These are phyloP conservation scores for Conus betulinus DNA, from an alignment of 1,140 invertebrate genomes.

Conservation along the genomic window DNA sequence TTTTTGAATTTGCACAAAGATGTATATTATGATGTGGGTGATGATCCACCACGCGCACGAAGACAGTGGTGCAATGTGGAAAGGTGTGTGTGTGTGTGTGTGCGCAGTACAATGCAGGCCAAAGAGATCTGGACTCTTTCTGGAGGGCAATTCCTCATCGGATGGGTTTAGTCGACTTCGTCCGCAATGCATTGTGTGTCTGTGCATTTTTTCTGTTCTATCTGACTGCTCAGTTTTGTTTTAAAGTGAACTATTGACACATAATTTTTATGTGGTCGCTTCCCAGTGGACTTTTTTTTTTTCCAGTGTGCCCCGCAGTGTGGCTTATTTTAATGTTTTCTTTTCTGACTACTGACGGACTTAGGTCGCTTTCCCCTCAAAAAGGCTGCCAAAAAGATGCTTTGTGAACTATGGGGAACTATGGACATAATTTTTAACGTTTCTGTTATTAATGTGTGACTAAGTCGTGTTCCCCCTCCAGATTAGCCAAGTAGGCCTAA, in stretches of 20 bases:
- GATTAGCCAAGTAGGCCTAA: background rate
- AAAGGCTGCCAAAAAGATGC: background rate
- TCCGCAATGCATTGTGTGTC: too few species aligned
- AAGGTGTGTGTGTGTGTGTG: too few species aligned
- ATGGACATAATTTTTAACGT: slow-evolving; percentile 8
- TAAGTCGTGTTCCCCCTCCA: background rate
- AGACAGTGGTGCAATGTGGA: background rate
- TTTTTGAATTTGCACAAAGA: too few species aligned
- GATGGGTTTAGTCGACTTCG: too few species aligned
- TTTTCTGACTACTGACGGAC: background rate
- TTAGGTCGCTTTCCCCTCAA: background rate
- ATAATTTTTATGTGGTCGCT: too few species aligned
- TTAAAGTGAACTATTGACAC: too few species aligned
- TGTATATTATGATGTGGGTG: too few species aligned
- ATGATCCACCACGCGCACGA: slow-evolving; percentile 9
- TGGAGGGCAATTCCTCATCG: slow-evolving; percentile 15
- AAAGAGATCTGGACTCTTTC: slow-evolving; percentile 11
- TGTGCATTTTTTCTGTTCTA: slow-evolving; percentile 18
- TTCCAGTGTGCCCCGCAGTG: too few species aligned
- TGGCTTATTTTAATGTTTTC: background rate
- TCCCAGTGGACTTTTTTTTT: too few species aligned
- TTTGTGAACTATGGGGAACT: slow-evolving; percentile 18
- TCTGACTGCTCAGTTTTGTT: too few species aligned
- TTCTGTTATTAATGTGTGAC: slow-evolving; percentile 11
- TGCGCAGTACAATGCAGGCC: background rate